Conservation (phyloP, 2,797 vertebrate species). For the Tenualosa thibaudeaui region DNA sequence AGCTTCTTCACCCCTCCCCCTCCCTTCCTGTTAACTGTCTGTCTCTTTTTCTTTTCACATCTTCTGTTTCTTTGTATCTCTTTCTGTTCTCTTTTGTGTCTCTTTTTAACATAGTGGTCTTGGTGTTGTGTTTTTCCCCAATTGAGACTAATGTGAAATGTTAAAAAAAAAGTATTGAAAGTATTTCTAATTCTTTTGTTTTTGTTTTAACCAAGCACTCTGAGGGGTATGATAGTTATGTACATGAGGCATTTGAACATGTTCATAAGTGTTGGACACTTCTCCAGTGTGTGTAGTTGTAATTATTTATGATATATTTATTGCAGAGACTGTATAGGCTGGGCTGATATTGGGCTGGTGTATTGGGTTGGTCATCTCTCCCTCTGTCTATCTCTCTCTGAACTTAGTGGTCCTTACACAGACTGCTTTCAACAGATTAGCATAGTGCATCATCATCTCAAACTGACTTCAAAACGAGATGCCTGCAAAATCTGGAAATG, state of each 20-base stretch:
- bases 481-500: background rate
- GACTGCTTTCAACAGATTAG: background rate
- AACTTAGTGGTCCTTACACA: background rate
- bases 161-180: background rate
- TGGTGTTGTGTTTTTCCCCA: background rate
- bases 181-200: background rate
- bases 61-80: background rate
- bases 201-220: background rate
- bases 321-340: background rate
- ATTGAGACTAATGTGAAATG: slow-evolving; percentile 3
- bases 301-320: slow-evolving; percentile 15
- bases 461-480: background rate
- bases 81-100: background rate
- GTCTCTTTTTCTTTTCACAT: slow-evolving; percentile 20
- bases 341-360: background rate
- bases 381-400: background rate
- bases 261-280: slow-evolving; percentile 36
- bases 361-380: background rate
- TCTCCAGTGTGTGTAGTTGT: slow-evolving; percentile 20
- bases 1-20: background rate
- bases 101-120: background rate
- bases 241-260: slow-evolving; percentile 28
- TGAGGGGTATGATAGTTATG: background rate
- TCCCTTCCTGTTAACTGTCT: background rate
- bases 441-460: background rate